Conservation (phyloP, 92 coral and sea anemone species). For the Porites rus region DNA sequence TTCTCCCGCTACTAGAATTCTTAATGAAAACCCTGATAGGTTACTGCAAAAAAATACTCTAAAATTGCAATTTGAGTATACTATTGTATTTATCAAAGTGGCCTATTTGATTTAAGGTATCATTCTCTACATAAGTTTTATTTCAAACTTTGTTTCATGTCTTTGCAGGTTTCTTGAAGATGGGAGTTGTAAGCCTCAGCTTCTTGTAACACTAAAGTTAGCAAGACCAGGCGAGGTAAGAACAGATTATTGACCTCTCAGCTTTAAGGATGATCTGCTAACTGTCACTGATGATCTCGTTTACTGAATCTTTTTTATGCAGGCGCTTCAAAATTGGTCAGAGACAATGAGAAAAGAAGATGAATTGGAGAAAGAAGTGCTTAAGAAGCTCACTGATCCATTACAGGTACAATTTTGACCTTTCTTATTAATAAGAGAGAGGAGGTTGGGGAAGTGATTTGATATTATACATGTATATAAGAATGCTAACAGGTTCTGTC, state of each 20-base stretch:
- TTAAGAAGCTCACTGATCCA: conserved; percentile 71
- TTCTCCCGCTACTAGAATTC: too few species aligned
- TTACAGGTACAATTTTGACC: conserved; percentile 55
- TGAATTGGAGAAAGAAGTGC: conserved; percentile 62
- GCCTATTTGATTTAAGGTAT: background rate
- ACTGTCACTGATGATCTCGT: too few species aligned
- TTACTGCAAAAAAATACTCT: too few species aligned
- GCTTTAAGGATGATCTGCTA: background rate
- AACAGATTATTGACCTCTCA: background rate
- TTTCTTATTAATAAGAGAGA: background rate
- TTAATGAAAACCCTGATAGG: too few species aligned
- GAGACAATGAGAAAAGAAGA: conserved; percentile 62
- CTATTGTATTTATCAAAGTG: too few species aligned
- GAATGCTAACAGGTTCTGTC: too few species aligned
- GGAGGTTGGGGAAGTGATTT: too few species aligned
- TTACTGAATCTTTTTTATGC: background rate
- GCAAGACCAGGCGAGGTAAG: conserved; percentile 71
- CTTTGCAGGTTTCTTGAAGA: conserved; percentile 44
- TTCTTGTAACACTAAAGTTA: conserved; percentile 65
- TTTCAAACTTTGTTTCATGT: background rate
- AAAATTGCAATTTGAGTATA: too few species aligned
- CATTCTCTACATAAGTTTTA: too few species aligned
- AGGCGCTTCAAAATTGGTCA: conserved; percentile 81
- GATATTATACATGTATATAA: background rate
- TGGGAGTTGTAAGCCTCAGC: conserved; percentile 46